Evolutionary conservation across 2,797 vertebrate genomes (phyloP).

Genomic region (Rhodeus uyekii): DNA sequence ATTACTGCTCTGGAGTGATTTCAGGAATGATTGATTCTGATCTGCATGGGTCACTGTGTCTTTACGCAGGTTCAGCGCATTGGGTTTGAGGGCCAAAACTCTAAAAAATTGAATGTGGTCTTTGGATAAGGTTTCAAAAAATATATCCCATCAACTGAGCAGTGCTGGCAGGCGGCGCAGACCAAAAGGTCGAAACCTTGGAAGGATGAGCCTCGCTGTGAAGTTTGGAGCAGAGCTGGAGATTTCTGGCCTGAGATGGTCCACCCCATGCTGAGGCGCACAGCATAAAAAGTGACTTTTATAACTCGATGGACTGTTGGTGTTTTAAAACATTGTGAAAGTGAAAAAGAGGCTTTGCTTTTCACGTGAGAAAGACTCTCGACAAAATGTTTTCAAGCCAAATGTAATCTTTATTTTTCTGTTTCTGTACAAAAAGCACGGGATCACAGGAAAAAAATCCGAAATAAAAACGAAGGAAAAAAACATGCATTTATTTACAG

Average conservation of each 20-base stretch:
- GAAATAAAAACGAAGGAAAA: constrained; percentile 59
- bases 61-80: constrained; percentile 38
- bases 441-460: constrained; percentile 70
- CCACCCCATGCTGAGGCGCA: constrained; percentile 41
- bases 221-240: constrained; percentile 38
- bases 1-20: constrained; percentile 29
- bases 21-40: constrained; percentile 50
- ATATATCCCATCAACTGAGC: constrained; percentile 54
- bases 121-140: constrained; percentile 58
- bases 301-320: constrained; percentile 27
- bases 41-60: constrained; percentile 46
- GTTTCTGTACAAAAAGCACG: constrained; percentile 86
- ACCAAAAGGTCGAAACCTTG: constrained; percentile 51
- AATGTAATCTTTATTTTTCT: constrained; percentile 84
- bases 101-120: constrained; percentile 53
- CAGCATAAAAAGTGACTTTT: constrained; percentile 46
- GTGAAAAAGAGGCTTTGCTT: neutral
- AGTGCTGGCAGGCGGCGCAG: constrained; percentile 43
- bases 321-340: constrained; percentile 39
- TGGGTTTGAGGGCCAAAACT: constrained; percentile 43
- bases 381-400: constrained; percentile 71
- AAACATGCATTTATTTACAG: constrained; percentile 84
- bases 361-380: constrained; percentile 18
- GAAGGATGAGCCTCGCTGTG: constrained; percentile 51
- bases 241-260: constrained; percentile 33